Evolutionary conservation across 1,140 invertebrate genomes (phyloP).

Genomic region (Bilobella aurantiaca): DNA sequence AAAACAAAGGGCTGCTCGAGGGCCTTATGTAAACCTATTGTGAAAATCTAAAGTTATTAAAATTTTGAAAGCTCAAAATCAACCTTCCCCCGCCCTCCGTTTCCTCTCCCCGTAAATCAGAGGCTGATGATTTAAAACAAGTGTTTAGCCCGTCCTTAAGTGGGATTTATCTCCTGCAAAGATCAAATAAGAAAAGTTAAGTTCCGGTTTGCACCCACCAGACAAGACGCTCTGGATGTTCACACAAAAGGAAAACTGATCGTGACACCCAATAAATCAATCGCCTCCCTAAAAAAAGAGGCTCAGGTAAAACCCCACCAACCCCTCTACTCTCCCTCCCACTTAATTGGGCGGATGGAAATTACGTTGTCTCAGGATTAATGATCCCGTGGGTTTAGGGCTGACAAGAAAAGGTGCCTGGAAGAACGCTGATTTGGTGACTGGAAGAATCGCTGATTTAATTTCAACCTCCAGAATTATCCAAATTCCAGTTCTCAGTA

Average conservation of each 20-base stretch:
- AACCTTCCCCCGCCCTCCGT: neutral
- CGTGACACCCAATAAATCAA: conserved; percentile 8
- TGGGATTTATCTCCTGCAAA: neutral
- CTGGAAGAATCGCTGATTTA: neutral
- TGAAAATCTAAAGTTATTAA: neutral
- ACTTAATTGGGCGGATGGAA: neutral
- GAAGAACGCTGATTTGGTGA: neutral
- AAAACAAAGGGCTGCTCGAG: too few species aligned
- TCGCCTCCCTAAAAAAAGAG: neutral
- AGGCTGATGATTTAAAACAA: neutral
- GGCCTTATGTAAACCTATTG: too few species aligned
- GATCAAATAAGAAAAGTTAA: neutral
- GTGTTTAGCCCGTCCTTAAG: neutral
- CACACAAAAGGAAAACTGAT: neutral
- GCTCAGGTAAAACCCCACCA: neutral
- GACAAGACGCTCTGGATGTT: neutral
- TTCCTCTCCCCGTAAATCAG: neutral
- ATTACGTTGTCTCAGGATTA: conserved; percentile 7
- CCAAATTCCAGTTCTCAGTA: too few species aligned
- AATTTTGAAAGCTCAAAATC: conserved; percentile 3
- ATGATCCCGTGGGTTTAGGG: neutral
- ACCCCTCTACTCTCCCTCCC: neutral
- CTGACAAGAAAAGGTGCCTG: neutral
- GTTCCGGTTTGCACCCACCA: neutral
- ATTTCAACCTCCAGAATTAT: too few species aligned